A percentile compares a stretch with the other conserved stretches of the same genome.
These are phyloP conservation scores for Tokudaia muenninki DNA, from an alignment of 2,797 vertebrate species.

Conservation along the genomic window DNA sequence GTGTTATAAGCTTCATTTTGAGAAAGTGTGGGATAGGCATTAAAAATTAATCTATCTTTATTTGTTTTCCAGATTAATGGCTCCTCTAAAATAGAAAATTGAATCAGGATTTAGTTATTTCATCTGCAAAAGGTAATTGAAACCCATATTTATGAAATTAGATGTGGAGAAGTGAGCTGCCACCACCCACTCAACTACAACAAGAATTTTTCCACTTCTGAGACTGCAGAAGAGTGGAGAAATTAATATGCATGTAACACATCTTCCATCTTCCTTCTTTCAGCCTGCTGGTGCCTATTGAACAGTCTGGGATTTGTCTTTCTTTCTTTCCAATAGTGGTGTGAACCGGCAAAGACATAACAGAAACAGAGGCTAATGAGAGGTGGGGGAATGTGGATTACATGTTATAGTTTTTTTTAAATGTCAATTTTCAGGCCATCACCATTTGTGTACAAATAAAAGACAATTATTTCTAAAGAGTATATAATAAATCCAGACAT, in stretches of 20 bases:
- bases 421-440: constrained; percentile 21
- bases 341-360: background rate
- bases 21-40: constrained; percentile 69
- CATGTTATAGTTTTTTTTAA: background rate
- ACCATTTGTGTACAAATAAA: constrained; percentile 1
- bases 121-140: constrained; percentile 72
- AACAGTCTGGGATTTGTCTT: background rate
- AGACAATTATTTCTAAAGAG: constrained; percentile 16
- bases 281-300: background rate
- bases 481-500: background rate
- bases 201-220: constrained; percentile 24
- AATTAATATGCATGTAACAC: constrained; percentile 52
- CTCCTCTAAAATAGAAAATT: constrained; percentile 76
- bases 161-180: constrained; percentile 55
- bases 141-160: constrained; percentile 75
- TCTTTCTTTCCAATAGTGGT: background rate
- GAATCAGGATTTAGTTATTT: constrained; percentile 67
- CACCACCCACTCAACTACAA: constrained; percentile 55
- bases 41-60: constrained; percentile 80
- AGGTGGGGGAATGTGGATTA: background rate
- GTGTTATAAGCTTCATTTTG: constrained; percentile 63
- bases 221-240: constrained; percentile 58
- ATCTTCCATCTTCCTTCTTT: constrained; percentile 22
- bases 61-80: constrained; percentile 77
- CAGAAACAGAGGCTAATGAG: background rate